Percentiles rank a stretch among this genome's conserved stretches.
These are phyloP conservation scores for Cydia pomonella DNA, from an alignment of 1,140 invertebrate species.

Conservation along the genomic window DNA sequence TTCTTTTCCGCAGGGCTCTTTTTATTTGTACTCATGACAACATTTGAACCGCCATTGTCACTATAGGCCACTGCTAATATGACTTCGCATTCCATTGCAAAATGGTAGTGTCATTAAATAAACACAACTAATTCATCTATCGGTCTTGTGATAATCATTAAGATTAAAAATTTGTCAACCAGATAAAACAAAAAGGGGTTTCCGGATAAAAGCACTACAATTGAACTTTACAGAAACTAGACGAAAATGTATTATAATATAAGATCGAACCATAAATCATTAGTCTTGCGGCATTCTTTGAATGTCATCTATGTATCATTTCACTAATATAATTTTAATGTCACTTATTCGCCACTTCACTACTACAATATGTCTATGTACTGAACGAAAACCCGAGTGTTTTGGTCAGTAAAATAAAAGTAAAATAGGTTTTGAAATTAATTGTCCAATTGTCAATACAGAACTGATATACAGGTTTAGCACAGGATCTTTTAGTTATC, in stretches of 20 bases:
- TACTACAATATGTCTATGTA: not conserved
- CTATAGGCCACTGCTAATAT: conserved; percentile 42
- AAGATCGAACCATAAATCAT: not conserved
- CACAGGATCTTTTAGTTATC: conserved; percentile 12
- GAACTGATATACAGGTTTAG: not conserved
- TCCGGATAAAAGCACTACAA: conserved; percentile 33
- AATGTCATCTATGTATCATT: not conserved
- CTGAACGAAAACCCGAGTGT: not conserved
- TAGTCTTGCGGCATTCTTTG: not conserved
- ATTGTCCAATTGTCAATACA: not conserved
- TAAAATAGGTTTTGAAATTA: not conserved
- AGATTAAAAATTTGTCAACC: no score
- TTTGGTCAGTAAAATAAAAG: not conserved
- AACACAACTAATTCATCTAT: not conserved
- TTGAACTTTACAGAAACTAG: not conserved
- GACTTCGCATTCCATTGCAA: conserved; percentile 50
- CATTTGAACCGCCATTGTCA: conserved; percentile 38
- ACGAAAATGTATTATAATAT: not conserved
- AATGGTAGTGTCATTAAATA: not conserved
- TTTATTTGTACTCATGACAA: conserved; percentile 46
- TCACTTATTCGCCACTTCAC: not conserved
- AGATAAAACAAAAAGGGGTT: not conserved
- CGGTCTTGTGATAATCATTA: no score
- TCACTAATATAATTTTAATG: not conserved
- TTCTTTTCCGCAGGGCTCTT: conserved; percentile 53